These are phyloP conservation scores for Neodontobutis hainanensis DNA, from an alignment of 2,113 vertebrate genomes.

Conservation along the genomic window DNA sequence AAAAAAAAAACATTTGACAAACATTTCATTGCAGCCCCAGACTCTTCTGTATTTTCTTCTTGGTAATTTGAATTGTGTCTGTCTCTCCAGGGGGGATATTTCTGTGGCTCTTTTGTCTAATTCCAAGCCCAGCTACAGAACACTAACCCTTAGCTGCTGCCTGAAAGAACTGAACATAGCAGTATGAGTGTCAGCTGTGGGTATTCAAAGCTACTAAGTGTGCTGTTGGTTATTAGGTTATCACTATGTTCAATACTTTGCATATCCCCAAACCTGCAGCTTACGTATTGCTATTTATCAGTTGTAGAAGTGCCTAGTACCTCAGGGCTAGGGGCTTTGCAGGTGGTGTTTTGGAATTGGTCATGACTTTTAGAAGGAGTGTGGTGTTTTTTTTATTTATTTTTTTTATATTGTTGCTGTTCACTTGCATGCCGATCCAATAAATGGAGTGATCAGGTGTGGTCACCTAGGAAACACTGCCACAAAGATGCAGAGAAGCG, in stretches of 20 bases:
- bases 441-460: constrained; percentile 71
- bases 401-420: constrained; percentile 82
- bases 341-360: constrained; percentile 54
- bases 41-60: constrained; percentile 71
- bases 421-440: constrained; percentile 85
- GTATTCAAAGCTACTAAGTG: constrained; percentile 55
- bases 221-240: constrained; percentile 25
- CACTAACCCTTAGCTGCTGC: constrained; percentile 50
- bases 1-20: constrained; percentile 69
- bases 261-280: constrained; percentile 31
- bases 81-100: constrained; percentile 44
- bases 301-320: constrained; percentile 22
- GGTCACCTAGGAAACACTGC: constrained; percentile 86
- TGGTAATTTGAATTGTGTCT: constrained; percentile 22
- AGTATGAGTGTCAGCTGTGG: constrained; percentile 36
- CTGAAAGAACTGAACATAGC: constrained; percentile 54
- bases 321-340: constrained; percentile 46
- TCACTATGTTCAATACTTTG: constrained; percentile 36
- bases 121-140: constrained; percentile 56
- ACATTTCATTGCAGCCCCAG: constrained; percentile 78
- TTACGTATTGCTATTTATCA: constrained; percentile 48
- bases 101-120: constrained; percentile 55
- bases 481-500: constrained; percentile 62
- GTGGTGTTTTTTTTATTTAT: constrained; percentile 79
- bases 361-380: constrained; percentile 39